A percentile compares a stretch with the other conserved stretches of the same genome.
These are phyloP conservation scores for Xiphophorus birchmanni DNA, from an alignment of 2,797 vertebrate genomes.

Conservation along the genomic window DNA sequence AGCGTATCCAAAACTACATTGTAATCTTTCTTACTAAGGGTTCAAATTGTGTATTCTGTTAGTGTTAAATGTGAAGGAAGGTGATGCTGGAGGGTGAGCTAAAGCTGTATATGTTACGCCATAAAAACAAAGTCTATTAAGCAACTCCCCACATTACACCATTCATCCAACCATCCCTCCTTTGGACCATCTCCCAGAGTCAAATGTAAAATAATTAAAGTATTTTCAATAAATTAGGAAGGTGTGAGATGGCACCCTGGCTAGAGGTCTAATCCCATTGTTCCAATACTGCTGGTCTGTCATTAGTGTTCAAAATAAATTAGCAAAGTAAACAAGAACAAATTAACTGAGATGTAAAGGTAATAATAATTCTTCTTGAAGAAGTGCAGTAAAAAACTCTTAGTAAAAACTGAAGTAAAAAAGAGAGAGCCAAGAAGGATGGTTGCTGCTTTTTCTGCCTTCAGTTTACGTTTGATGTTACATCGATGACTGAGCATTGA, in stretches of 20 bases:
- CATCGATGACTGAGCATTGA: background rate
- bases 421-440: background rate
- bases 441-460: background rate
- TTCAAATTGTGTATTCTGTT: background rate
- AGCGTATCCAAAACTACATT: background rate
- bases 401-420: background rate
- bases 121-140: background rate
- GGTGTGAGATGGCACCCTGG: background rate
- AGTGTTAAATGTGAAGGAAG: background rate
- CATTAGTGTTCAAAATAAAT: background rate
- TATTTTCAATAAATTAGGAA: background rate
- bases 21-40: background rate
- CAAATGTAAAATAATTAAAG: background rate
- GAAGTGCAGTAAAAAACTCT: background rate
- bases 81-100: background rate
- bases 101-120: background rate
- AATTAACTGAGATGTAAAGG: background rate
- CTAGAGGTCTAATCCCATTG: background rate
- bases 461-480: background rate
- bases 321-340: background rate
- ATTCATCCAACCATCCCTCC: background rate
- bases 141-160: background rate
- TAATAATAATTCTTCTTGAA: background rate
- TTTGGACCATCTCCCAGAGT: background rate
- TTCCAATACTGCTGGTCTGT: background rate